These are phyloP conservation scores for Cydia splendana DNA, from an alignment of 1,140 invertebrate genomes.

Conservation along the genomic window DNA sequence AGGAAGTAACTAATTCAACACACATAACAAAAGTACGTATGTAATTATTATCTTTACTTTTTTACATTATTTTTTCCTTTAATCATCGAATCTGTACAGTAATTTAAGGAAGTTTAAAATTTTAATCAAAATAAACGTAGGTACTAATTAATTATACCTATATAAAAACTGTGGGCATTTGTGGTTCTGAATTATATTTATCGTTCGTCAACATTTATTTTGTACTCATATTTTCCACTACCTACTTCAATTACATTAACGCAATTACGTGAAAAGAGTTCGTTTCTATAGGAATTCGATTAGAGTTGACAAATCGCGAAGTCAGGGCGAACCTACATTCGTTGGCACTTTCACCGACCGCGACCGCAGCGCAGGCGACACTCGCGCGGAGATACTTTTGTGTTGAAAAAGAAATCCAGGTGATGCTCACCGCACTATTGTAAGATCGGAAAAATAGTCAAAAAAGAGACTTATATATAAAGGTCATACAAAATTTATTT, in stretches of 20 bases:
- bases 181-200: too few species aligned
- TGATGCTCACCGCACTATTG: background rate
- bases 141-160: too few species aligned
- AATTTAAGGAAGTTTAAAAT: too few species aligned
- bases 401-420: slow-evolving; percentile 5
- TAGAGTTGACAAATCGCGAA: slow-evolving; percentile 48
- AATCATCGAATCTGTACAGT: too few species aligned
- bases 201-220: too few species aligned
- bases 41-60: too few species aligned
- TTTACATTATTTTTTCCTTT: too few species aligned
- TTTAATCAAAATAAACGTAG: too few species aligned
- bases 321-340: slow-evolving; percentile 40
- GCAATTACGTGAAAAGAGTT: slow-evolving; percentile 28
- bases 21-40: too few species aligned
- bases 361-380: slow-evolving; percentile 33
- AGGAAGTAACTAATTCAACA: too few species aligned
- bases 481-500: too few species aligned
- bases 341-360: slow-evolving; percentile 45
- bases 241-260: slow-evolving; percentile 1
- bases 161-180: too few species aligned
- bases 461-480: background rate
- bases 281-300: slow-evolving; percentile 41
- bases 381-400: slow-evolving; percentile 1
- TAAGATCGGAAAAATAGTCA: background rate
- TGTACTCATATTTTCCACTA: background rate